phyloP scores from a whole-genome alignment of 2,113 vertebrate species.

The Ia io region DNA sequence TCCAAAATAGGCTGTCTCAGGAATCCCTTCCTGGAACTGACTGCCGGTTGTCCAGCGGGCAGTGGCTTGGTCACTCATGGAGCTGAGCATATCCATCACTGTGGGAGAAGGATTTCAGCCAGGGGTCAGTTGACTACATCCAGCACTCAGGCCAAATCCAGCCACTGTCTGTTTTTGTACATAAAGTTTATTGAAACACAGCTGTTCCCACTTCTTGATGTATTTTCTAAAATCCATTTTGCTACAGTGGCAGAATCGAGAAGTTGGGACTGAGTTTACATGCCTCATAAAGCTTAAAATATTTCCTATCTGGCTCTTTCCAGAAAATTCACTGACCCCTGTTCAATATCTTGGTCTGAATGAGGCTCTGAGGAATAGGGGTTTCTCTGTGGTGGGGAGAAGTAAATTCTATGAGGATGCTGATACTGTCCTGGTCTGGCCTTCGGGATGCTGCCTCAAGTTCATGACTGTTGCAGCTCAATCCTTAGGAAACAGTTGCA shows the following conservation, averaged over 20 bases:
- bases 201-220: not conserved
- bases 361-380: not conserved
- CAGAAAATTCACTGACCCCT: not conserved
- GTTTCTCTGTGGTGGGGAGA: not conserved
- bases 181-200: not conserved
- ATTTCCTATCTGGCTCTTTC: not conserved
- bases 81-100: not conserved
- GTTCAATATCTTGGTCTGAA: not conserved
- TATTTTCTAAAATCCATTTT: not conserved
- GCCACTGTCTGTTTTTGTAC: not conserved
- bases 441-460: not conserved
- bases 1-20: not conserved
- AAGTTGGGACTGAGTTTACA: not conserved
- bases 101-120: not conserved
- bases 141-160: too few relatives aligned
- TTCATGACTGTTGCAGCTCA: not conserved
- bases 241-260: not conserved
- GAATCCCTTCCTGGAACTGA: not conserved
- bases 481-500: not conserved
- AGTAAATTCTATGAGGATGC: not conserved
- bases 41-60: not conserved
- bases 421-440: not conserved
- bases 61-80: rapidly evolving
- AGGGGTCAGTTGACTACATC: not conserved
- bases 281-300: not conserved